Conservation (phyloP, 1,140 invertebrate species). For the Chionoecetes opilio region DNA sequence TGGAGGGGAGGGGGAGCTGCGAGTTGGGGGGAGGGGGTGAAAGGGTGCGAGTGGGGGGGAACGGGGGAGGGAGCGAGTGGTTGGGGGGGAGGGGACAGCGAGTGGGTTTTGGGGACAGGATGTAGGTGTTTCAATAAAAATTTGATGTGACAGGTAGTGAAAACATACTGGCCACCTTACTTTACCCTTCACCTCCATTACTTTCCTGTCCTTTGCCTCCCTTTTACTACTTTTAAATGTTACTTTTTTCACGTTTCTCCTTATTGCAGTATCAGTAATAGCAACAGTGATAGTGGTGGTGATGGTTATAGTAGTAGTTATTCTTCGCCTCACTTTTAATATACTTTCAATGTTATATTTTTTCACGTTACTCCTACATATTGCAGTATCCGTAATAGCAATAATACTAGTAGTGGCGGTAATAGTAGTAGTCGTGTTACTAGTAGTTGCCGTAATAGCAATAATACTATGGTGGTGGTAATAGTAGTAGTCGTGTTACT, state of each 20-base stretch:
- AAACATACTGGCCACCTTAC: too few species aligned
- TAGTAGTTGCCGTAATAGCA: neutral
- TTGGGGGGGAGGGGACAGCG: too few species aligned
- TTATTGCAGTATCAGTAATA: neutral
- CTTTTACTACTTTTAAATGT: neutral
- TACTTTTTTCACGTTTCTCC: neutral
- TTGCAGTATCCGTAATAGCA: neutral
- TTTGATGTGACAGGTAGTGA: too few species aligned
- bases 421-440: neutral
- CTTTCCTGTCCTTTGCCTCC: neutral
- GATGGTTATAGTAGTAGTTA: neutral
- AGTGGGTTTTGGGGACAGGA: too few species aligned
- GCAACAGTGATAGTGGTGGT: conserved; percentile 3
- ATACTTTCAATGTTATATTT: too few species aligned
- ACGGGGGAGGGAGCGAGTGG: neutral
- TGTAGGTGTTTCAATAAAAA: too few species aligned
- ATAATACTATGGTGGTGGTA: too few species aligned
- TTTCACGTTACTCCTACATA: too few species aligned
- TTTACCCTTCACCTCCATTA: neutral
- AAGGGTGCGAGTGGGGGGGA: neutral
- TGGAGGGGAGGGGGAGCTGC: neutral
- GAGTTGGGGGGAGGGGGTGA: neutral
- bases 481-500: neutral
- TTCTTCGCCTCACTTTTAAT: too few species aligned
- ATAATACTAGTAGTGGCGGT: neutral